Evolutionary conservation across 2,113 vertebrate species (phyloP).

Genomic region (Athene cunicularia): DNA sequence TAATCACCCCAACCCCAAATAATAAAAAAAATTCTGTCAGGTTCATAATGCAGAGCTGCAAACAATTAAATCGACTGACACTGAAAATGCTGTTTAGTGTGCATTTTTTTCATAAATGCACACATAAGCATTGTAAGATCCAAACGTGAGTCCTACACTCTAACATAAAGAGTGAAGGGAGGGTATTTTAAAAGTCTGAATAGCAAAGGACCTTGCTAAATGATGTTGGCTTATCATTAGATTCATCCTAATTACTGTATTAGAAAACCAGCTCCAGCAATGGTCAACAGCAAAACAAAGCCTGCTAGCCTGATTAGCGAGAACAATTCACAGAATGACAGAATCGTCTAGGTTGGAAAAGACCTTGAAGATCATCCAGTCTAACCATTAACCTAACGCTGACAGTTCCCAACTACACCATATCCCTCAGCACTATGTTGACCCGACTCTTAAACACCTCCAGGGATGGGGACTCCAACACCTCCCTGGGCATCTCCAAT

Average conservation of each 20-base stretch:
- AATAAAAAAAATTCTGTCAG: background rate
- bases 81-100: background rate
- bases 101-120: background rate
- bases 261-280: background rate
- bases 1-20: rapidly evolving
- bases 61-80: rapidly evolving
- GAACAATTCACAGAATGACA: background rate
- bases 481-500: too few species aligned
- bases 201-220: background rate
- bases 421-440: too few species aligned
- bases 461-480: too few species aligned
- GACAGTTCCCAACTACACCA: too few species aligned
- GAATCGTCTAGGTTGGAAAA: too few species aligned
- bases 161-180: background rate
- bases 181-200: background rate
- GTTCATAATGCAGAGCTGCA: background rate
- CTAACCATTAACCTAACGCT: too few species aligned
- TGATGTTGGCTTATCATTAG: rapidly evolving
- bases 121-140: background rate
- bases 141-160: background rate
- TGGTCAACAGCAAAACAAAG: background rate
- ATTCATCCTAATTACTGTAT: background rate
- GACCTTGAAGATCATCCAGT: too few species aligned
- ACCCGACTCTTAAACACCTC: too few species aligned
- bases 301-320: background rate